These are phyloP conservation scores for Ennomos erosarius DNA, from an alignment of 2,888 invertebrate genomes.

Conservation along the genomic window DNA sequence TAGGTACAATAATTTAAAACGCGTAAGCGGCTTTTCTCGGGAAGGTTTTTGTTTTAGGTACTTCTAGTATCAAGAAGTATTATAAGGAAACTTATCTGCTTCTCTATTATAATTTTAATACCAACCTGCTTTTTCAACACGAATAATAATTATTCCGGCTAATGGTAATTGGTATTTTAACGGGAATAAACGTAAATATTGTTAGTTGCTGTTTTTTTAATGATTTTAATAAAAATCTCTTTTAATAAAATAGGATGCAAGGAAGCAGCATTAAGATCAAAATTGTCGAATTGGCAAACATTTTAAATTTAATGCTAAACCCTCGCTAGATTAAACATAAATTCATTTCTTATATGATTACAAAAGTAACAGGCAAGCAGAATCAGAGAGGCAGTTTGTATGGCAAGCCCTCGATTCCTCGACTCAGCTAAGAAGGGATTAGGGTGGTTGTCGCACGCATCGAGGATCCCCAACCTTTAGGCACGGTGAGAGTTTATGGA, in stretches of 20 bases:
- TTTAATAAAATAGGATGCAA: neutral
- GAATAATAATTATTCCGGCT: too few relatives aligned
- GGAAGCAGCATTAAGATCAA: conserved; percentile 6
- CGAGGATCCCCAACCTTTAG: conserved; percentile 48
- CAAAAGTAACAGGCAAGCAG: conserved; percentile 48
- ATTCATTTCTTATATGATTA: conserved; percentile 30
- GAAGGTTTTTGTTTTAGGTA: conserved; percentile 6
- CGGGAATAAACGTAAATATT: too few relatives aligned
- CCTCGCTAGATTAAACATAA: conserved; percentile 3
- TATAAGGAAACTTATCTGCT: too few relatives aligned
- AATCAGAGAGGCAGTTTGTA: conserved; percentile 59
- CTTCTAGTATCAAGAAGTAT: too few relatives aligned
- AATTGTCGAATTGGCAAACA: conserved; percentile 8
- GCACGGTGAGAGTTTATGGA: conserved; percentile 48
- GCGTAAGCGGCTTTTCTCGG: conserved; percentile 10
- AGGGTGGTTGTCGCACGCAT: conserved; percentile 69
- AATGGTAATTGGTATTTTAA: too few relatives aligned
- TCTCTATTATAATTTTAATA: too few relatives aligned
- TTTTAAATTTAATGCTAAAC: conserved; percentile 11
- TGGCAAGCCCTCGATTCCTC: conserved; percentile 60
- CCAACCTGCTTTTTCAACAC: too few relatives aligned
- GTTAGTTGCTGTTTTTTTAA: too few relatives aligned
- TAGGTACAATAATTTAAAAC: conserved; percentile 15
- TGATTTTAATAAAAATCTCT: too few relatives aligned
- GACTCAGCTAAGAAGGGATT: conserved; percentile 74